Conservation (phyloP, 1,140 invertebrate genomes). For the Monochamus saltuarius region DNA sequence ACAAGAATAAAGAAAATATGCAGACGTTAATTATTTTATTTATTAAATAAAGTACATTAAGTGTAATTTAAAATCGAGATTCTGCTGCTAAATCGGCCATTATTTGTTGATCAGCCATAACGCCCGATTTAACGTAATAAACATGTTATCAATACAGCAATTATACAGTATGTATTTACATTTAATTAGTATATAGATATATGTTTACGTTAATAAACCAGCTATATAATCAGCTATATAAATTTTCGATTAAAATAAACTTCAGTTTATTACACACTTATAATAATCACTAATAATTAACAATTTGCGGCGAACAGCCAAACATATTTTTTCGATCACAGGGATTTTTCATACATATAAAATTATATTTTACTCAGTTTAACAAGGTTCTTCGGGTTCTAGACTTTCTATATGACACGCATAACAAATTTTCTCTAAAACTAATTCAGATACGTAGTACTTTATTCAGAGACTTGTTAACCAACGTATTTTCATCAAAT, state of each 20-base stretch:
- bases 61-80: slow-evolving; percentile 27
- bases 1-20: too few species aligned
- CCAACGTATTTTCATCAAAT: too few species aligned
- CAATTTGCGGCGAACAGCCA: slow-evolving; percentile 31
- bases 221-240: slow-evolving; percentile 12
- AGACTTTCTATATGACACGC: too few species aligned
- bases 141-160: slow-evolving; percentile 34
- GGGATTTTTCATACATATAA: slow-evolving; percentile 40
- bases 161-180: slow-evolving; percentile 38
- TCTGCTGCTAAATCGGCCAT: slow-evolving; percentile 5
- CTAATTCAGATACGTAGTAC: too few species aligned
- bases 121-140: slow-evolving; percentile 5
- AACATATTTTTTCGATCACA: slow-evolving; percentile 41
- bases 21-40: slow-evolving; percentile 11
- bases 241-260: slow-evolving; percentile 16
- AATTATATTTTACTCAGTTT: background rate
- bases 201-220: slow-evolving; percentile 2
- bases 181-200: slow-evolving; percentile 20
- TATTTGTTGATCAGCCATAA: slow-evolving; percentile 8
- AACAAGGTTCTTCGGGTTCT: too few species aligned
- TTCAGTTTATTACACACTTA: slow-evolving; percentile 13
- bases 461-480: too few species aligned
- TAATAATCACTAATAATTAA: slow-evolving; percentile 23
- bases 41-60: slow-evolving; percentile 36
- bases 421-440: too few species aligned